Evolutionary conservation across 1,140 invertebrate genomes (phyloP).

Genomic region (Pygmarrhopalites habei): DNA sequence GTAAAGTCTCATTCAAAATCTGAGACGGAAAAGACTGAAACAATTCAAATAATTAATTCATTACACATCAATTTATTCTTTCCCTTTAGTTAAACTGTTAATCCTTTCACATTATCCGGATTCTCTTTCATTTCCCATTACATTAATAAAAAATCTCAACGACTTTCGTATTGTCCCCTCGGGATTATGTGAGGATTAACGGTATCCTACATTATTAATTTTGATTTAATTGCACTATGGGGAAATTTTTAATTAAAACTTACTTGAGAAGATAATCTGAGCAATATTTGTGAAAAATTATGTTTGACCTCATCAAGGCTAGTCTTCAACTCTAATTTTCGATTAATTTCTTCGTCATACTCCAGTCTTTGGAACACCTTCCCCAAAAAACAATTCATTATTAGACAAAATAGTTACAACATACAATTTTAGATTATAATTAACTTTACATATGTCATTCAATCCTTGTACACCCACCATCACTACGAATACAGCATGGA

Average conservation of each 20-base stretch:
- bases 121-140: background rate
- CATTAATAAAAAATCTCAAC: background rate
- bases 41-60: background rate
- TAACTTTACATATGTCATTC: too few species aligned
- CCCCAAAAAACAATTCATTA: too few species aligned
- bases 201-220: background rate
- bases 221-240: background rate
- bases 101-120: background rate
- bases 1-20: constrained; percentile 42
- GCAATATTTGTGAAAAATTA: constrained; percentile 23
- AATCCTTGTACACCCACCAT: too few species aligned
- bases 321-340: constrained; percentile 51
- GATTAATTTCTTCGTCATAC: constrained; percentile 59
- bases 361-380: constrained; percentile 68
- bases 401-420: too few species aligned
- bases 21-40: constrained; percentile 9
- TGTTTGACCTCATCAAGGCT: constrained; percentile 48
- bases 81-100: background rate
- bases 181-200: background rate
- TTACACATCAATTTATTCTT: background rate
- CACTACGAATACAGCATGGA: too few species aligned
- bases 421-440: too few species aligned
- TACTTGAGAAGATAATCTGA: constrained; percentile 22
- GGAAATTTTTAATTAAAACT: constrained; percentile 4
- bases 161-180: background rate